Conservation (phyloP, 1,140 invertebrate genomes). For the Brachionus angularis region DNA sequence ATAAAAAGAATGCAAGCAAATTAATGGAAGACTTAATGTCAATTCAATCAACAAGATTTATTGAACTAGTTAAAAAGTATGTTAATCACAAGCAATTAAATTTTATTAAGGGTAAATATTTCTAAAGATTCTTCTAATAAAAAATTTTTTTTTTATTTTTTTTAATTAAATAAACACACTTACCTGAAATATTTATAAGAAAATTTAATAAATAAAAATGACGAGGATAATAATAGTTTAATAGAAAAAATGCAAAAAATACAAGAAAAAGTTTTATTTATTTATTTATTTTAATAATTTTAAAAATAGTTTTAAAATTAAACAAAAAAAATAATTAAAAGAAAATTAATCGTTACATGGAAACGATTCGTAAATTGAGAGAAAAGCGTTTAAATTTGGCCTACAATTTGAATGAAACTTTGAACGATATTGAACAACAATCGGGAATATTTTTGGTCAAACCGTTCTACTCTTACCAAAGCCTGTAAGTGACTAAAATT, state of each 20-base stretch:
- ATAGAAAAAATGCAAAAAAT: not conserved
- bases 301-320: not conserved
- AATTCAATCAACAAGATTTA: not conserved
- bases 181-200: too few relatives aligned
- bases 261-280: slow-evolving; percentile 1
- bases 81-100: not conserved
- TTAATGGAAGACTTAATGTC: not conserved
- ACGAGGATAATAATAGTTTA: slow-evolving; percentile 1
- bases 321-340: slow-evolving; percentile 47
- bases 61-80: not conserved
- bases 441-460: slow-evolving; percentile 58
- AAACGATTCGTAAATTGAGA: slow-evolving; percentile 52
- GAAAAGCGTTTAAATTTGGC: slow-evolving; percentile 50
- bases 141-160: not conserved
- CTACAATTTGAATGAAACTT: slow-evolving; percentile 51
- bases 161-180: too few relatives aligned
- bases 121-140: not conserved
- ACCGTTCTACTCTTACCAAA: slow-evolving; percentile 55
- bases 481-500: slow-evolving; percentile 48
- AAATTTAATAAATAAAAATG: slow-evolving; percentile 4
- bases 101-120: not conserved
- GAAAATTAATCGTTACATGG: slow-evolving; percentile 51
- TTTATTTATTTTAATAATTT: not conserved
- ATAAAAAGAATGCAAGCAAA: not conserved
- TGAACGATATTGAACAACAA: slow-evolving; percentile 54